Evolutionary conservation across 2,888 invertebrate genomes (phyloP).

Genomic region (Drosophila emarginata): DNA sequence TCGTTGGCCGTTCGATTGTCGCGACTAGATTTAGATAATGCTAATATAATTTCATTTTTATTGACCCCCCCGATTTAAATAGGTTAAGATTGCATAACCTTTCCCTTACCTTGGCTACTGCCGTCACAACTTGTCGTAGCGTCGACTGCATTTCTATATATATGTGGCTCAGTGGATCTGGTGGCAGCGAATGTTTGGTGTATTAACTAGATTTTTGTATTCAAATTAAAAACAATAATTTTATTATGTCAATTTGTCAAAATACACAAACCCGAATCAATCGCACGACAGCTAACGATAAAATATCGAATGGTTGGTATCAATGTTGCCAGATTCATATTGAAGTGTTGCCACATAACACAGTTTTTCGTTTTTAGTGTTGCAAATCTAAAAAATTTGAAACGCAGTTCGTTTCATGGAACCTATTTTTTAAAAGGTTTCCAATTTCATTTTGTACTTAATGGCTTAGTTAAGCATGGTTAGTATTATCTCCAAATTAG

Average conservation of each 20-base stretch:
- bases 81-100: conserved; percentile 79
- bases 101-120: conserved; percentile 70
- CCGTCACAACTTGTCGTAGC: conserved; percentile 64
- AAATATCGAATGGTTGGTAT: too few relatives aligned
- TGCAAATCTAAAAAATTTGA: too few relatives aligned
- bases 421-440: too few relatives aligned
- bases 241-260: not conserved
- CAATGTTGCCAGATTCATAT: too few relatives aligned
- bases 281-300: not conserved
- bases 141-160: conserved; percentile 64
- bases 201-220: conserved; percentile 27
- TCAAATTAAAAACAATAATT: conserved; percentile 21
- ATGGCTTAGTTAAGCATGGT: too few relatives aligned
- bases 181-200: conserved; percentile 22
- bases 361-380: too few relatives aligned
- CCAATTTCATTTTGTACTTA: too few relatives aligned
- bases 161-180: conserved; percentile 50
- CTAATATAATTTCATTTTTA: conserved; percentile 21
- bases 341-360: too few relatives aligned
- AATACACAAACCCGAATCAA: conserved; percentile 6
- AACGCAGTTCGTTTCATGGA: too few relatives aligned
- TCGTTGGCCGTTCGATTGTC: conserved; percentile 19
- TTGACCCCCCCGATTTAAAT: conserved; percentile 39
- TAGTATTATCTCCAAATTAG: too few relatives aligned
- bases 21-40: conserved; percentile 1